Conservation (phyloP, 2,888 invertebrate species). For the Drosophila anomelani region DNA sequence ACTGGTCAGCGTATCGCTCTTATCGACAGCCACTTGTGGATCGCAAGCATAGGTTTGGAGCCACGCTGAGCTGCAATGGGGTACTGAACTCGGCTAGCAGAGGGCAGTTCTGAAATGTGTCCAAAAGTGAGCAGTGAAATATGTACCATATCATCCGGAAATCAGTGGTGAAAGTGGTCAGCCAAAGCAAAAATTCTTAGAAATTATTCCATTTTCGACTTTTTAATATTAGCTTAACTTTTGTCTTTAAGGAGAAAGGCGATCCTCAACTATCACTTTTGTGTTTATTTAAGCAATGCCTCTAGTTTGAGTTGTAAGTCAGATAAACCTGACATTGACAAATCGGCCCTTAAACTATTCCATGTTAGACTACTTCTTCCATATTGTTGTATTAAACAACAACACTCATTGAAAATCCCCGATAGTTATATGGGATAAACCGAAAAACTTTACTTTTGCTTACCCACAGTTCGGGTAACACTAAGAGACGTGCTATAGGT, state of each 20-base stretch:
- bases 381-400: not conserved
- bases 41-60: constrained; percentile 55
- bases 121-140: constrained; percentile 1
- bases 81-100: not conserved
- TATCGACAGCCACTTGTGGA: constrained; percentile 58
- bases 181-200: not conserved
- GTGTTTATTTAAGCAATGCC: not conserved
- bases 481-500: not conserved
- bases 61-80: constrained; percentile 21
- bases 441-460: not conserved
- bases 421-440: not conserved
- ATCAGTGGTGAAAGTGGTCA: not conserved
- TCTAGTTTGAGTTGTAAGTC: not conserved
- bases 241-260: not conserved
- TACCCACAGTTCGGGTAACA: not conserved
- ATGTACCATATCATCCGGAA: not conserved
- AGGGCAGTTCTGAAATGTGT: not conserved
- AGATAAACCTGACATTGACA: not conserved
- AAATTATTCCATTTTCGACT: not conserved
- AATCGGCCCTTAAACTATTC: not conserved
- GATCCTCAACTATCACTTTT: not conserved
- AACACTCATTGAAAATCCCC: not conserved
- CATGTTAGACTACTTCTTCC: too few relatives aligned
- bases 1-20: constrained; percentile 42
- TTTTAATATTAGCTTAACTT: not conserved